Conservation (phyloP, 2,888 invertebrate genomes). For the Euclidia mi region DNA sequence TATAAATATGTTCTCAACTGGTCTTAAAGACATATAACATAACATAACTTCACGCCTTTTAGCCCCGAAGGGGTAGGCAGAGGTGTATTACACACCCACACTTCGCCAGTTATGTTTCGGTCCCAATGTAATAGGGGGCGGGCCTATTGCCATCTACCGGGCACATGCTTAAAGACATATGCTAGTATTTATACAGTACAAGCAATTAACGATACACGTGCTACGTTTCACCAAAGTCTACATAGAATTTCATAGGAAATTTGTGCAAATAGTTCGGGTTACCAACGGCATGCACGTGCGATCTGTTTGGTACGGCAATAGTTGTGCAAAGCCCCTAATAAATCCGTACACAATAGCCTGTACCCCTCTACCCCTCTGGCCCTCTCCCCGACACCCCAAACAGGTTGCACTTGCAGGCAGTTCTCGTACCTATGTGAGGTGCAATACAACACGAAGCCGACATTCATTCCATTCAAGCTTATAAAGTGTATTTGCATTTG, state of each 20-base stretch:
- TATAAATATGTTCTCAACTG: no score
- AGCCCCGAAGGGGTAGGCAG: no score
- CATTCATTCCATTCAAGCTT: conserved; percentile 26
- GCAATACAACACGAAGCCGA: conserved; percentile 13
- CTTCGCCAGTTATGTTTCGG: no score
- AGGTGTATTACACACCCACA: no score
- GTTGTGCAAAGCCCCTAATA: conserved; percentile 46
- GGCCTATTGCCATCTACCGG: no score
- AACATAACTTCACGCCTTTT: no score
- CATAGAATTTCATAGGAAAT: conserved; percentile 37
- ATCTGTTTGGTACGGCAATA: conserved; percentile 45
- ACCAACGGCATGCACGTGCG: conserved; percentile 20
- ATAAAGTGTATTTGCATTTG: conserved; percentile 26
- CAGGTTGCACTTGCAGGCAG: conserved; percentile 25
- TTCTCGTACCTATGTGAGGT: conserved; percentile 5
- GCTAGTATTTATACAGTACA: conserved; percentile 15
- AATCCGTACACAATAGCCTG: conserved; percentile 37
- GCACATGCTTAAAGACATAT: no score
- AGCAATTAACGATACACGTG: conserved; percentile 24
- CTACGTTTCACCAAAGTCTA: conserved; percentile 19
- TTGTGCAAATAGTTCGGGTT: conserved; percentile 27
- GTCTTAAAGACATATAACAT: no score
- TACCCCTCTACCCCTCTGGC: no score
- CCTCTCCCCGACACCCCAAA: conserved; percentile 8
- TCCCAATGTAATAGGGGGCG: no score